phyloP scores from a whole-genome alignment of 2,888 invertebrate genomes.

The Oithona nana region DNA sequence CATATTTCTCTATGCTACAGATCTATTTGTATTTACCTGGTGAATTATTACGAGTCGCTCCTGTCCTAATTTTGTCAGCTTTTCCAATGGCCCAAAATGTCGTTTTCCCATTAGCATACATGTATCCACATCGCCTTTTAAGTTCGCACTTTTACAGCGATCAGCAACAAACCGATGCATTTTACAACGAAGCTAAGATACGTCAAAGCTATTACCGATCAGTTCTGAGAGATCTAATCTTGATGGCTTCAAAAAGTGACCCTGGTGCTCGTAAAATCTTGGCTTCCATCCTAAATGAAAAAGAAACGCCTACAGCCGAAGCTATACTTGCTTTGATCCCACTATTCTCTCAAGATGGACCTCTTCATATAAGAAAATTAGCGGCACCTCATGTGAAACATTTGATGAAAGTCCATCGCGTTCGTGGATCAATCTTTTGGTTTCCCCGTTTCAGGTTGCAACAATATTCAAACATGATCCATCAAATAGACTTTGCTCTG shows the following conservation, averaged over 20 bases:
- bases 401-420: constrained; percentile 1
- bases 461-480: not conserved
- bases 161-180: not conserved
- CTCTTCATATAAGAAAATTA: not conserved
- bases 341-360: not conserved
- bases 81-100: constrained; percentile 9
- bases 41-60: not conserved
- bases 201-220: not conserved
- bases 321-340: not conserved
- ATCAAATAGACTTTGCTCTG: not conserved
- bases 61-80: constrained; percentile 4
- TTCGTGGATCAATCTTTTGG: not conserved
- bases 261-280: not conserved
- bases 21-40: constrained; percentile 1
- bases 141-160: not conserved
- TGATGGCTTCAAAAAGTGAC: not conserved
- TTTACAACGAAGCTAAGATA: not conserved
- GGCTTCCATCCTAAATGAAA: not conserved
- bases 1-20: not conserved
- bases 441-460: not conserved
- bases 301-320: not conserved
- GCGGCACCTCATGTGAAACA: not conserved
- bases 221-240: not conserved
- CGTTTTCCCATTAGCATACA: constrained; percentile 6
- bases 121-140: not conserved